Conservation (phyloP, 2,888 invertebrate genomes). For the Agriopis leucophaearia region DNA sequence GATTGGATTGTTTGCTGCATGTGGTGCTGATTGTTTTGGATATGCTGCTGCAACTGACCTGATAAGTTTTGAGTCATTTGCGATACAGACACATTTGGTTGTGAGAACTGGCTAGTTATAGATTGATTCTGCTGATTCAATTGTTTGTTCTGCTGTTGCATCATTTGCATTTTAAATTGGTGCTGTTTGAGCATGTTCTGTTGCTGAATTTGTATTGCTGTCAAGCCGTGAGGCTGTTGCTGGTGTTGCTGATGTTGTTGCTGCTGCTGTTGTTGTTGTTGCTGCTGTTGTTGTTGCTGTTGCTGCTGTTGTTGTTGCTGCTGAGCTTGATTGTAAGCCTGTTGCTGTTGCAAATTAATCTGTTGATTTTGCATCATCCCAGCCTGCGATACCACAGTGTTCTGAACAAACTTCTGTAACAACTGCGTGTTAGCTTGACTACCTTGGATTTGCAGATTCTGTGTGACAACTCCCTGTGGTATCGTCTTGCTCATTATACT, state of each 20-base stretch:
- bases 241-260: conserved; percentile 65
- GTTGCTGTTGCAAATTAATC: conserved; percentile 70
- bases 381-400: conserved; percentile 70
- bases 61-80: conserved; percentile 78
- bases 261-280: conserved; percentile 58
- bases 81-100: conserved; percentile 74
- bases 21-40: conserved; percentile 75
- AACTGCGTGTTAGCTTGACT: conserved; percentile 73
- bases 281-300: conserved; percentile 61
- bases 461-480: conserved; percentile 77
- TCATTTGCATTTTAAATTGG: conserved; percentile 84
- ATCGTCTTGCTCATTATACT: conserved; percentile 77
- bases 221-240: conserved; percentile 77
- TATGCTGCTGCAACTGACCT: conserved; percentile 77
- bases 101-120: conserved; percentile 65
- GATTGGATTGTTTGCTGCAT: conserved; percentile 77
- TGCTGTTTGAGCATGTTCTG: conserved; percentile 87
- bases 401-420: conserved; percentile 78
- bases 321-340: conserved; percentile 58
- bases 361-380: conserved; percentile 72
- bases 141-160: conserved; percentile 73
- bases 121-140: conserved; percentile 60
- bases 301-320: conserved; percentile 56
- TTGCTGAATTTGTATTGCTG: conserved; percentile 82
- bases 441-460: conserved; percentile 77